Percentiles rank a stretch among this genome's conserved stretches.
Conservation (phyloP, 1,140 invertebrate genomes). For the Macrostomum lignano region DNA sequence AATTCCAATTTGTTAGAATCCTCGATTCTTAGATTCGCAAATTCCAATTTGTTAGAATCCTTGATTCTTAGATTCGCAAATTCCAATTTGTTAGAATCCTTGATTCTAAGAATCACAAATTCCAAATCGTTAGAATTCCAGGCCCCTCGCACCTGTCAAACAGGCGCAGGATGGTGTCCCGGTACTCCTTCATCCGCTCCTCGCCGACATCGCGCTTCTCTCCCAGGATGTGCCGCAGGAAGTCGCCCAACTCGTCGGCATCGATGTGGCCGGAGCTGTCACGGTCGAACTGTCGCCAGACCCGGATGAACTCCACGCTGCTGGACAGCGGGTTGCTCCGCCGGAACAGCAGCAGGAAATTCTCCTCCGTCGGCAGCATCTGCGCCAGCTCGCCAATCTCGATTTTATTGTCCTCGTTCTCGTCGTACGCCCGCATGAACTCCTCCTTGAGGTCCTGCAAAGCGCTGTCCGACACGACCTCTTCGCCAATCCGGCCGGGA, state of each 20-base stretch:
- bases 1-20: too few species aligned
- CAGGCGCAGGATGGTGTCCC: too few species aligned
- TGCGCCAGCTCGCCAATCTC: constrained; percentile 39
- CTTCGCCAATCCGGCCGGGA: constrained; percentile 3
- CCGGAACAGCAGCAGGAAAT: constrained; percentile 56
- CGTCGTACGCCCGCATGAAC: constrained; percentile 8
- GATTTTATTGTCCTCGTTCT: constrained; percentile 8
- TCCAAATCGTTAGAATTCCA: too few species aligned
- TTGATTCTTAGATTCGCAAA: too few species aligned
- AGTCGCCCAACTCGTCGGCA: constrained; percentile 61
- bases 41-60: too few species aligned
- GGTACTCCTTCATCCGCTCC: too few species aligned
- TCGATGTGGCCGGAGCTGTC: constrained; percentile 73
- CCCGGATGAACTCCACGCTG: constrained; percentile 71
- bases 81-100: too few species aligned
- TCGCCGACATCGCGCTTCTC: too few species aligned
- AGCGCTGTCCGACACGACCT: constrained; percentile 3
- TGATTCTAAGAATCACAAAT: too few species aligned
- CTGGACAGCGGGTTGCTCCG: constrained; percentile 61
- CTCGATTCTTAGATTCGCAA: too few species aligned
- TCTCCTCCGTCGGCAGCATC: constrained; percentile 57
- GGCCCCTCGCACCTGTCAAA: too few species aligned
- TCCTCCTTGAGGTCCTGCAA: constrained; percentile 2
- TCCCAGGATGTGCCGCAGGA: too few species aligned
- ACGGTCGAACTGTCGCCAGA: constrained; percentile 66